Evolutionary conservation across 2,888 invertebrate genomes (phyloP), one percentile per base, ranked within the genome.

Genomic region (Hyposoter didymator): DNA sequence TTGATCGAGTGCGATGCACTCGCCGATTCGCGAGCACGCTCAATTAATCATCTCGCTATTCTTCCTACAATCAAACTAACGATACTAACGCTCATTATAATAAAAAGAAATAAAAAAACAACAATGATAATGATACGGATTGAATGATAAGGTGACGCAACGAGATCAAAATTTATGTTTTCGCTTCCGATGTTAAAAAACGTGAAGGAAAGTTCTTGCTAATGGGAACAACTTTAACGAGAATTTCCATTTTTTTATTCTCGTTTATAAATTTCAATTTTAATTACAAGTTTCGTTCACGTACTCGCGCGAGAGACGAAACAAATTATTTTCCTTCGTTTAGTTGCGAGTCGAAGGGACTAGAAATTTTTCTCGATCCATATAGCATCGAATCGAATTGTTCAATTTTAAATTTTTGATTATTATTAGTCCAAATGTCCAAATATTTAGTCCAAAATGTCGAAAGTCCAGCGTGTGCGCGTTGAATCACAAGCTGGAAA

Each of bases 1-100:
- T 39, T 39, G 17, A 49, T 47, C 66, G 62, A 73, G 85, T 79
- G 79, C 82, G 85, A 83, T 85, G 82, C 76, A 82, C 85, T 80
- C 82, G 72, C 75, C 59, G 82, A 80, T 83, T 76, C 76, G 45
- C 76, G 45, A 49, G 32, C 73, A 59, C 67, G 82, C 69, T 59
- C 52, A 76, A 81, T 84, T 84, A 76, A 81, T 84, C 75, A 83
- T 82, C 55, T 47, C 7, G 73, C 55, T 59, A 59, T 69, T 39
- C 67, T 78, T 69, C 83, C 80, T 83, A 69, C 76, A 83, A 79
- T 64, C 62, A n/a, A 83, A 66, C 28, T 35, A 66, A 73, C 43
- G 14, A 45, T 22, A 32, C 49, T 39, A 74, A 70, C 43, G 17
- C 62, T 70, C 43, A 78, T 52, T 47, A 82, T 32, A 52, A 70